These are phyloP conservation scores for Acanthoscelides obtectus DNA, from an alignment of 2,888 invertebrate species.

Conservation along the genomic window DNA sequence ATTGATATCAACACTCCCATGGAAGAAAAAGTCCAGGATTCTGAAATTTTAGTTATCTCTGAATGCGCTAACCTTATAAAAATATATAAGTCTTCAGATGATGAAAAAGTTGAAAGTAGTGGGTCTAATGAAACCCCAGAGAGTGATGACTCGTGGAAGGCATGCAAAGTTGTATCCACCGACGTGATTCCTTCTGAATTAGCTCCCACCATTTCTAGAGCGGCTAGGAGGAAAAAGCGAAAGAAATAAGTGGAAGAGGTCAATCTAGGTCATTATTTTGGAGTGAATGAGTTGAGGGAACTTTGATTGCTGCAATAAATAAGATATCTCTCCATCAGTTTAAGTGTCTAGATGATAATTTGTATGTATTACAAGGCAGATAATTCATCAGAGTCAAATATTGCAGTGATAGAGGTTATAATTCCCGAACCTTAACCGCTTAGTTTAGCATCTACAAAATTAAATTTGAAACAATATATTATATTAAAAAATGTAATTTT, in stretches of 20 bases:
- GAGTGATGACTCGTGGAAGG: slow-evolving; percentile 52
- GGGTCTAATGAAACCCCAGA: slow-evolving; percentile 56
- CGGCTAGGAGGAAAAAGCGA: slow-evolving; percentile 55
- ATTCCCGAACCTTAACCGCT: no score
- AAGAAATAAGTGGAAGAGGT: slow-evolving; percentile 58
- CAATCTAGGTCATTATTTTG: slow-evolving; percentile 38
- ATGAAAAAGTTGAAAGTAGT: slow-evolving; percentile 52
- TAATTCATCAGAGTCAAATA: no score
- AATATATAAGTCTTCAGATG: slow-evolving; percentile 54
- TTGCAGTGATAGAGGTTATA: no score
- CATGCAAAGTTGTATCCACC: slow-evolving; percentile 34
- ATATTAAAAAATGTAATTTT: no score
- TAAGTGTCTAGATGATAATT: no score
- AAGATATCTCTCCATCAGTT: no score
- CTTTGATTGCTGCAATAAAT: not conserved
- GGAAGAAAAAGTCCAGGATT: slow-evolving; percentile 19
- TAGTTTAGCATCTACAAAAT: no score
- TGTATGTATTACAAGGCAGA: no score
- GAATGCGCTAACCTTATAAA: slow-evolving; percentile 38
- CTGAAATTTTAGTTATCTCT: slow-evolving; percentile 18
- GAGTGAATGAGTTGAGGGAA: not conserved
- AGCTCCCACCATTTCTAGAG: slow-evolving; percentile 23
- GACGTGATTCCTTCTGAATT: slow-evolving; percentile 38
- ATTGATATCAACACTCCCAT: slow-evolving; percentile 31
- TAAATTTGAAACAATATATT: no score